These are phyloP conservation scores for Hirtodrosophila trivittata DNA, from an alignment of 2,888 invertebrate species.

Conservation along the genomic window DNA sequence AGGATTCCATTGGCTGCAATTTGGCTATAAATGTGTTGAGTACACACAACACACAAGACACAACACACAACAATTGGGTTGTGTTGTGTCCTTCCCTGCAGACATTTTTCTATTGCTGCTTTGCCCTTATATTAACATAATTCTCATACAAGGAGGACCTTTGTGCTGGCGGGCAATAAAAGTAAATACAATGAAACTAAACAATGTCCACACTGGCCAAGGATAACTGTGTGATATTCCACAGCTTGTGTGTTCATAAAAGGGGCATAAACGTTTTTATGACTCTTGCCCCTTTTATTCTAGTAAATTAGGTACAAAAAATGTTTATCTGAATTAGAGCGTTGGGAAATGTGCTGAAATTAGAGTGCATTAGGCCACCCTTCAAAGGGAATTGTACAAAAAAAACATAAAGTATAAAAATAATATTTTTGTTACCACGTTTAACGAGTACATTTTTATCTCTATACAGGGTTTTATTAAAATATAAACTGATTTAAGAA, in stretches of 20 bases:
- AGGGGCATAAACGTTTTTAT: slow-evolving; percentile 73
- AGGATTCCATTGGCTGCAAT: slow-evolving; percentile 48
- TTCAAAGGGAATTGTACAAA: slow-evolving; percentile 7
- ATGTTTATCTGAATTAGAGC: slow-evolving; percentile 52
- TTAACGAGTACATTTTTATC: not conserved
- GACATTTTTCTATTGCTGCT: slow-evolving; percentile 22
- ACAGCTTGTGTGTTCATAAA: slow-evolving; percentile 76
- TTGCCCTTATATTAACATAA: slow-evolving; percentile 47
- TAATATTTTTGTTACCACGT: not conserved
- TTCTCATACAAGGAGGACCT: slow-evolving; percentile 52
- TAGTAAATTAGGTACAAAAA: slow-evolving; percentile 24
- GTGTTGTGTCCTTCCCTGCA: slow-evolving; percentile 27
- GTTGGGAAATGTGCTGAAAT: slow-evolving; percentile 42
- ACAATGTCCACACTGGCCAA: slow-evolving; percentile 41
- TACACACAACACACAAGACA: slow-evolving; percentile 4
- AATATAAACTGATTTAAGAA: no score
- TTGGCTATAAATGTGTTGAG: slow-evolving; percentile 12
- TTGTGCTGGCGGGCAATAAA: slow-evolving; percentile 62
- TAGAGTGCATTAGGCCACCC: slow-evolving; percentile 39
- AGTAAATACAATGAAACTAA: slow-evolving; percentile 58
- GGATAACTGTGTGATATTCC: slow-evolving; percentile 72
- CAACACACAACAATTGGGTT: not conserved
- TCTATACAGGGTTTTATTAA: not conserved
- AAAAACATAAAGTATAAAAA: not conserved
- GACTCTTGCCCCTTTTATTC: slow-evolving; percentile 59